Base-by-base conservation (phyloP, 2,888 invertebrate species). In the Notodonta ziczac region DNA sequence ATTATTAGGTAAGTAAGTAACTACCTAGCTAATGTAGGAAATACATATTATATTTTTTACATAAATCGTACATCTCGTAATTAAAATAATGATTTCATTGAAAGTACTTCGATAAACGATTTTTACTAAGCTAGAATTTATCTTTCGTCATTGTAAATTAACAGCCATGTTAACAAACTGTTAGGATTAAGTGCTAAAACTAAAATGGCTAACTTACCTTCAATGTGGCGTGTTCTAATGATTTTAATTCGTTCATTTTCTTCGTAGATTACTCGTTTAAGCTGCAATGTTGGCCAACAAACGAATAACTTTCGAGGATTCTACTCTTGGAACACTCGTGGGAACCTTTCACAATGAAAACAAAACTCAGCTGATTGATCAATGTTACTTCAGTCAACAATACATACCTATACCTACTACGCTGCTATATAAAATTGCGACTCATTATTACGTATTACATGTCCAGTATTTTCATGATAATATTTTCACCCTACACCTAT, bases 201-300 rank as follows among this genome's bases (percentile, higher is more conserved):
- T 65, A 70, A 67, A 57, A 73, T 69, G 73, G 73, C 66, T 54
- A 60, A 62, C 70, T 86, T 92, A 97, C 98, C 96, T 99, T 99
- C 72, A 99, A 94, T 39, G 99, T 98, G 58, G 98, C 97, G 94
- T 99, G 98, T 90, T 99, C 99, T 85, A 99, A 94, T 71, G 98
- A 97, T 90, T 97, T 98, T 67, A 99, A 94, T 94, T 99, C 98
- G 86, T 98, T 97, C 98, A 98, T 98, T 80, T 82, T 92, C 66
- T 60, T 59, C 54, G 72, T 68, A 14, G 60, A 67, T 61, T 60
- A 60, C 24, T 54, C 69, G 39, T 65, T 64, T 55, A 57, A 55
- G 61, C 66, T 62, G 50, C 56, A 65, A 63, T 66, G 73, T 73
- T 61, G 61, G 67, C 58, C 35, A 60, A 51, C 51, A 61, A 53